Base-by-base conservation (phyloP, 2,888 invertebrate genomes). In the Heliconius erato region DNA sequence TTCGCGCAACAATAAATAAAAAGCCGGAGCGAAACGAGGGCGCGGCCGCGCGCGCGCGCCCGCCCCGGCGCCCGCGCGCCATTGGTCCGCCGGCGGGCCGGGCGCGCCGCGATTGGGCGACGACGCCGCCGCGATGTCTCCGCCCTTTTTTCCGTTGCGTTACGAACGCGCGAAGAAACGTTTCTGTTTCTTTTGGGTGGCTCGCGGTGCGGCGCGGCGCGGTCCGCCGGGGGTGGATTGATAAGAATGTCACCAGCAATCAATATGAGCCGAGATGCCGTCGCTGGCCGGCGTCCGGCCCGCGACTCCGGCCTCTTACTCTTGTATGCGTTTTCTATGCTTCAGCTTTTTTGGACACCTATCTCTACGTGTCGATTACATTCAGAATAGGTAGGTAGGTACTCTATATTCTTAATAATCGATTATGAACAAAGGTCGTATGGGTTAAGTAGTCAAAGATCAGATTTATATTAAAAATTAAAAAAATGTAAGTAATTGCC, bases 1-100 rank as follows among this genome's bases (percentile, higher is more conserved):
- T 95, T 96, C 97, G 97, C 96, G 97, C 97, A 96, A 97, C 97
- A 97, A 97, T 97, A 97, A 97, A 97, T 97, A 97, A 97, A 97
- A 97, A 97, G 97, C 92, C 92, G 94, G 95, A 94, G 96, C 93
- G 92, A 90, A 90, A 89, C 92, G 94, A 94, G 94, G 95, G 96
- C 96, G 96, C 96, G 96, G 96, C 94, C 92, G 93, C 92, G 93
- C 92, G 94, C 94, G 94, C 94, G 93, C 94, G 92, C 92, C 93
- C 94, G 93, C 94, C 95, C 94, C 91, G 92, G 86, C 91, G 88
- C 88, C 88, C 86, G 86, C 84, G 86, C 85, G 90, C 91, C 87
- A 96, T 96, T 96, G 96, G 97, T 90, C 91, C 88, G 86, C 87
- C 85, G 86, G 84, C 87, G 89, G 86, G 89, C 88, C 87, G 88